These are phyloP conservation scores for Astyanax mexicanus DNA, from an alignment of 2,797 vertebrate genomes.

Conservation along the genomic window DNA sequence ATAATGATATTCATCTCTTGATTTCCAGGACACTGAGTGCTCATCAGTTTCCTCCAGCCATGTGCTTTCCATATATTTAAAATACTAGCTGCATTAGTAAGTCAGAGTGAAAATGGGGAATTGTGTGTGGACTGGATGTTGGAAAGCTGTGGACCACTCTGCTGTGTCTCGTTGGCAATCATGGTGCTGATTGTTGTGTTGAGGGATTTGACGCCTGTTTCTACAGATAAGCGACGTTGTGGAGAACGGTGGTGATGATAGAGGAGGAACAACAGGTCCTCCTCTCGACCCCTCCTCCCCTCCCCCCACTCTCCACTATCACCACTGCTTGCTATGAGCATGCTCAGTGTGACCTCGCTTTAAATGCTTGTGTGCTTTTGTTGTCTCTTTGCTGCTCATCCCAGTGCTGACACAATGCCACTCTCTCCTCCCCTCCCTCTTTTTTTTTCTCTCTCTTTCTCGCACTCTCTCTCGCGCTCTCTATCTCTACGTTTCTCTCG, in stretches of 20 bases:
- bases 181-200: slow-evolving; percentile 56
- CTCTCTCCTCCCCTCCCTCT: slow-evolving; percentile 41
- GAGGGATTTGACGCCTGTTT: slow-evolving; percentile 60
- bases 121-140: neutral
- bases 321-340: slow-evolving; percentile 52
- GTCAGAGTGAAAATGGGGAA: neutral
- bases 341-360: slow-evolving; percentile 52
- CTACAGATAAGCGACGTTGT: slow-evolving; percentile 59
- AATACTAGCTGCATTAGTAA: neutral
- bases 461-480: slow-evolving; percentile 10
- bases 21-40: neutral
- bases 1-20: neutral
- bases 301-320: slow-evolving; percentile 23
- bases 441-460: slow-evolving; percentile 34
- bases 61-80: neutral
- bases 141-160: slow-evolving; percentile 25
- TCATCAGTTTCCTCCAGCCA: slow-evolving; percentile 1
- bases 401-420: slow-evolving; percentile 56
- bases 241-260: slow-evolving; percentile 52
- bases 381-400: slow-evolving; percentile 57
- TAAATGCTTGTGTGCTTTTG: slow-evolving; percentile 57
- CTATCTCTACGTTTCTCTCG: neutral
- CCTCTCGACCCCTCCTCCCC: neutral
- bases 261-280: slow-evolving; percentile 60
- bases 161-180: slow-evolving; percentile 15